Conservation (phyloP, 2,888 invertebrate genomes). For the Lottia gigantea region DNA sequence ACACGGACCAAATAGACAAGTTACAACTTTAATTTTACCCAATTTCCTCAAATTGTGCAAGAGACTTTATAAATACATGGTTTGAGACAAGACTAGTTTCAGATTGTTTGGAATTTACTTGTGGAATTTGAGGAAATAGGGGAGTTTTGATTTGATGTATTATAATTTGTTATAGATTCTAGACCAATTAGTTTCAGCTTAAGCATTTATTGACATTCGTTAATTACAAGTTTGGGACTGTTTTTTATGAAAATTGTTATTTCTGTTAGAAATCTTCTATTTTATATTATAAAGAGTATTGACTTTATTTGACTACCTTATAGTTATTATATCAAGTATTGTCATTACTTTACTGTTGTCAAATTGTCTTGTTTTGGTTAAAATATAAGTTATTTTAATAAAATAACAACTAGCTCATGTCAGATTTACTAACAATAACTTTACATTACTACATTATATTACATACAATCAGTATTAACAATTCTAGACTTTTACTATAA, state of each 20-base stretch:
- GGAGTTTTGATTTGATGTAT: slow-evolving; percentile 5
- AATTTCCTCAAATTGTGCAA: too few relatives aligned
- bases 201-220: slow-evolving; percentile 7
- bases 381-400: neutral
- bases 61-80: too few relatives aligned
- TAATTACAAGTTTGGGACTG: slow-evolving; percentile 9
- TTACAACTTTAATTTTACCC: neutral
- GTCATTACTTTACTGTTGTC: slow-evolving; percentile 11
- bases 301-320: slow-evolving; percentile 11
- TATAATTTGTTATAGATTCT: slow-evolving; percentile 9
- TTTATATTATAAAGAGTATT: slow-evolving; percentile 2
- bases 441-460: slow-evolving; percentile 12
- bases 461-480: slow-evolving; percentile 15
- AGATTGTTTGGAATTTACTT: too few relatives aligned
- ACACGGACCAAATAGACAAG: slow-evolving; percentile 7
- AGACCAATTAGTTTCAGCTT: slow-evolving; percentile 9
- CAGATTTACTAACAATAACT: neutral
- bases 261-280: slow-evolving; percentile 7
- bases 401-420: neutral
- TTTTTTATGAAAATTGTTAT: slow-evolving; percentile 10
- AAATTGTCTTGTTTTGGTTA: slow-evolving; percentile 2
- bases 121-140: too few relatives aligned
- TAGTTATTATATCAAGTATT: slow-evolving; percentile 11
- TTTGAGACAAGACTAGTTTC: too few relatives aligned
- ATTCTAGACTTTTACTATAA: too few relatives aligned